These are phyloP conservation scores for Periophthalmus magnuspinnatus DNA, from an alignment of 2,797 vertebrate genomes.

Conservation along the genomic window DNA sequence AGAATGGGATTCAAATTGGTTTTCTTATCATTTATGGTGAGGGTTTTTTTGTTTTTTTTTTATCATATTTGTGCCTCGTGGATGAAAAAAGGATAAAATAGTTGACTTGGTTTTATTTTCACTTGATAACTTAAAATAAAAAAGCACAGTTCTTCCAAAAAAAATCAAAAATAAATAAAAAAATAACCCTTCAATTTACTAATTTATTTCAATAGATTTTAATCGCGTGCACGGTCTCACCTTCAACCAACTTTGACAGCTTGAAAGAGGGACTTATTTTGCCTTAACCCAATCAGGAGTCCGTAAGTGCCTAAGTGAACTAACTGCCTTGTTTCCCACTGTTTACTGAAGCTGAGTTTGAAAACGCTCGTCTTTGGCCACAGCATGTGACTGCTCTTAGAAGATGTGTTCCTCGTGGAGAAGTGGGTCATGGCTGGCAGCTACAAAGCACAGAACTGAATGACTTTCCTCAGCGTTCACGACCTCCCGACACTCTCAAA, in stretches of 20 bases:
- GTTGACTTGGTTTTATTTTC: neutral
- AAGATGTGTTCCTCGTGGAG: neutral
- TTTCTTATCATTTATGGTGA: neutral
- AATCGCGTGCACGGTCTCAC: neutral
- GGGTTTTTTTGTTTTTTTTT: neutral
- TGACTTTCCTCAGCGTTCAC: neutral
- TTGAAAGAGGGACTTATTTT: slow-evolving; percentile 1
- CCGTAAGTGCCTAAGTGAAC: neutral
- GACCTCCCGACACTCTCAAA: neutral
- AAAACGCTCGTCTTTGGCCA: neutral
- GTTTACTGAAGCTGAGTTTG: neutral
- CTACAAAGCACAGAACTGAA: neutral
- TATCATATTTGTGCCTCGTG: no score
- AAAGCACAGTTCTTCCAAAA: neutral
- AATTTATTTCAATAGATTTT: neutral
- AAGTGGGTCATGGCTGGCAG: slow-evolving; percentile 7
- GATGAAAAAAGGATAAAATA: no score
- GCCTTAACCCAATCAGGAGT: neutral
- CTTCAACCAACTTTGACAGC: neutral
- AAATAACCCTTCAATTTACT: neutral
- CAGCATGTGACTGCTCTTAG: slow-evolving; percentile 8
- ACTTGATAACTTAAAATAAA: neutral
- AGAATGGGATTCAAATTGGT: neutral
- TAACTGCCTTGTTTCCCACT: neutral
- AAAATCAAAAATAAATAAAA: no score